phyloP scores from a whole-genome alignment of 2,113 vertebrate genomes.

The Sinocyclocheilus rhinocerous region DNA sequence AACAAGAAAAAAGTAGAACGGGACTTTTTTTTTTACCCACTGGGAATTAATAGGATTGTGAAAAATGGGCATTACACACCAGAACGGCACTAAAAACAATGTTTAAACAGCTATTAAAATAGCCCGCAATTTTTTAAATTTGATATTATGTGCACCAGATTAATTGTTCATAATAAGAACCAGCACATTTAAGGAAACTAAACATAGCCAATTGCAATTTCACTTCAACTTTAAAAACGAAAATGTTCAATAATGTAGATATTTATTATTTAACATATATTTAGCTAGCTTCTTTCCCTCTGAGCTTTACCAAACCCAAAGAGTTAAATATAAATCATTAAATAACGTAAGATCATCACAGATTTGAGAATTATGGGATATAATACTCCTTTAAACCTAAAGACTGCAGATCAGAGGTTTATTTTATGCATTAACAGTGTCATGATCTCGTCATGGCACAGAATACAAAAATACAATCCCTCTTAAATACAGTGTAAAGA shows the following conservation, averaged over 20 bases:
- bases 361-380: conserved; percentile 60
- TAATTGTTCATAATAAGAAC: background rate
- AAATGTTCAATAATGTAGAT: background rate
- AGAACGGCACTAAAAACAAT: background rate
- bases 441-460: conserved; percentile 40
- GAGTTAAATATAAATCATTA: conserved; percentile 57
- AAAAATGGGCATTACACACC: background rate
- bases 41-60: background rate
- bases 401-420: conserved; percentile 49
- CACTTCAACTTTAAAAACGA: background rate
- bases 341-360: conserved; percentile 58
- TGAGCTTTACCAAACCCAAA: conserved; percentile 49
- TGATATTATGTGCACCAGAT: background rate
- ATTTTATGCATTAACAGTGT: conserved; percentile 42
- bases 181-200: background rate
- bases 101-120: background rate
- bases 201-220: background rate
- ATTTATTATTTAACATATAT: background rate
- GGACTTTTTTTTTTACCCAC: background rate
- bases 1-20: background rate
- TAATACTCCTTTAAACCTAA: conserved; percentile 39
- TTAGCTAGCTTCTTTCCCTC: background rate
- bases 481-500: conserved; percentile 31
- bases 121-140: background rate
- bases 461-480: conserved; percentile 34